These are phyloP conservation scores for Monodelphis domestica DNA, from an alignment of 2,797 vertebrate genomes.

Conservation along the genomic window DNA sequence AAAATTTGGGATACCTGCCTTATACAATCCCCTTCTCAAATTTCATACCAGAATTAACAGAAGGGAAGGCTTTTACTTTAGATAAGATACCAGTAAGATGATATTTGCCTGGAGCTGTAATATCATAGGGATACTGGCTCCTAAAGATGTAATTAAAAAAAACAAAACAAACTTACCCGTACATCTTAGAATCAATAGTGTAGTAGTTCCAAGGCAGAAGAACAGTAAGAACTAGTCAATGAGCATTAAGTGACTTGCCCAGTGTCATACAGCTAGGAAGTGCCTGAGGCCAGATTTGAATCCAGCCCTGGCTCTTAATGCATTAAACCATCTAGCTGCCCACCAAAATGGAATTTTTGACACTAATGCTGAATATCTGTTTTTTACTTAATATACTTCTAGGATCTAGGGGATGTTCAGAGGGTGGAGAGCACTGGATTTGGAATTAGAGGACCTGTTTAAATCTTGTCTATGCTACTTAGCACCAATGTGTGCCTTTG, in stretches of 20 bases:
- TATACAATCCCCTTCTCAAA: not conserved
- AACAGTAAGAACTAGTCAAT: too few relatives aligned
- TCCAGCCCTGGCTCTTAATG: too few relatives aligned
- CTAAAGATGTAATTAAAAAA: not conserved
- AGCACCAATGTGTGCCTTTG: not conserved
- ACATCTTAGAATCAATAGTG: too few relatives aligned
- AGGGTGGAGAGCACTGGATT: not conserved
- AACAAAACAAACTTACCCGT: too few relatives aligned
- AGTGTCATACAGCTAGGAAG: too few relatives aligned
- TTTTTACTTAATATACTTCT: not conserved
- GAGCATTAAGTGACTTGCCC: too few relatives aligned
- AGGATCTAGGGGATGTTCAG: rapidly evolving
- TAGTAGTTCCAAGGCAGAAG: too few relatives aligned
- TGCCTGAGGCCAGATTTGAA: too few relatives aligned
- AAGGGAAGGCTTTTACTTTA: not conserved
- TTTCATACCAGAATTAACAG: not conserved
- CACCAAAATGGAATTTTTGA: too few relatives aligned
- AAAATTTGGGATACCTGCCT: not conserved
- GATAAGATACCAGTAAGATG: not conserved
- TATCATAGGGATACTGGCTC: not conserved
- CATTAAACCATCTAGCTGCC: too few relatives aligned
- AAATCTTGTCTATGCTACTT: not conserved
- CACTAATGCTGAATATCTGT: not conserved
- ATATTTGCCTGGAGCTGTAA: not conserved
- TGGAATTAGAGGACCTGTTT: rapidly evolving